A percentile compares a stretch with the other conserved stretches of the same genome.
These are phyloP conservation scores for Tuberolachnus salignus DNA, from an alignment of 2,888 invertebrate genomes.

Conservation along the genomic window DNA sequence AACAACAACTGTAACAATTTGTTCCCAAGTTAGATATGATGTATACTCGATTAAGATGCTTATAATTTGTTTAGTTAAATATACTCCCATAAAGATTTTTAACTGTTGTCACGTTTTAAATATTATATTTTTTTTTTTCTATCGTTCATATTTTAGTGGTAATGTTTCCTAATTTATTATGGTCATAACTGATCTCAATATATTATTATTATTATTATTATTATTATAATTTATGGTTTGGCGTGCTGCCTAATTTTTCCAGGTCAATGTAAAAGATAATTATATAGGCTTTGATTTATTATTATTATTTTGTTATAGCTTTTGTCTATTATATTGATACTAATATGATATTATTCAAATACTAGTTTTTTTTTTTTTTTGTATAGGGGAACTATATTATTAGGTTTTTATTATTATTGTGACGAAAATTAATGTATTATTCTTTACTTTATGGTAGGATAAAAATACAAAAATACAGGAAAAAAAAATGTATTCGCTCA, in stretches of 20 bases:
- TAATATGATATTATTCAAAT: not conserved
- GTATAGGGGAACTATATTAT: constrained; percentile 1
- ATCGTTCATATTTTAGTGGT: constrained; percentile 36
- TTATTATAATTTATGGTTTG: constrained; percentile 6
- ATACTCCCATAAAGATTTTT: no score
- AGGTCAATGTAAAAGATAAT: not conserved
- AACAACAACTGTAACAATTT: no score
- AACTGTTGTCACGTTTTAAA: no score
- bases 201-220: constrained; percentile 28
- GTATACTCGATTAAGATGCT: no score
- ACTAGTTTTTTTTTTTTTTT: not conserved
- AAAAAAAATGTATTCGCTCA: not conserved
- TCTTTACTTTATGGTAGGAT: no score
- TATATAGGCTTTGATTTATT: not conserved
- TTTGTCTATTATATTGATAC: not conserved
- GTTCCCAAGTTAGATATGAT: no score
- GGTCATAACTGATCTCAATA: constrained; percentile 52
- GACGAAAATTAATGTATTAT: not conserved
- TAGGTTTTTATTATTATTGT: not conserved
- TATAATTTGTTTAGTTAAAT: no score
- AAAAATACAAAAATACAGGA: not conserved
- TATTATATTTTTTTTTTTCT: constrained; percentile 16
- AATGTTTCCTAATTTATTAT: constrained; percentile 52
- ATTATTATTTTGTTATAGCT: not conserved
- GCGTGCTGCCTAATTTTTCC: not conserved